Evolutionary conservation across 2,888 invertebrate species (phyloP).

Genomic region (Monochamus alternatus): DNA sequence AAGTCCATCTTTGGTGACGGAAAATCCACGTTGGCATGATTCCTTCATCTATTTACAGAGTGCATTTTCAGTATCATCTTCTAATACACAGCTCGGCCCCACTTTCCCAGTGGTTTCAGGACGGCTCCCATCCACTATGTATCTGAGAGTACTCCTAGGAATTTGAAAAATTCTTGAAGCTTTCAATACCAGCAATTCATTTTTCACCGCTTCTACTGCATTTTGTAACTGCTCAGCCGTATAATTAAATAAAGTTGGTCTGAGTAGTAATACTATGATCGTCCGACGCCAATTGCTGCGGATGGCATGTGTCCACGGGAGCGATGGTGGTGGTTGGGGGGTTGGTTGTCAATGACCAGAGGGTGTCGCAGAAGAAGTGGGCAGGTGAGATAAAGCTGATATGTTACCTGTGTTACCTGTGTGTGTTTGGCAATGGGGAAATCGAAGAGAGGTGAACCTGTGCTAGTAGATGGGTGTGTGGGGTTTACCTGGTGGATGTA

Average conservation of each 20-base stretch:
- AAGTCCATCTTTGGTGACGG: slow-evolving; percentile 16
- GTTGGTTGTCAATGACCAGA: too few species aligned
- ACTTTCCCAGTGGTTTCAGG: slow-evolving; percentile 16
- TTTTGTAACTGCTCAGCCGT: slow-evolving; percentile 5
- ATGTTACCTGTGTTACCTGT: too few species aligned
- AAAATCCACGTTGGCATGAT: slow-evolving; percentile 43
- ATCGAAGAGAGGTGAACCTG: too few species aligned
- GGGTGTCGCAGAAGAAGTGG: too few species aligned
- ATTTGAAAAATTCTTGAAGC: slow-evolving; percentile 22
- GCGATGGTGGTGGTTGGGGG: too few species aligned
- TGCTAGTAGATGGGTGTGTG: too few species aligned
- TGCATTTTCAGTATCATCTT: slow-evolving; percentile 1
- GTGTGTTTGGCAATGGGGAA: too few species aligned
- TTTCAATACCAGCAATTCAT: slow-evolving; percentile 18
- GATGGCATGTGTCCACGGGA: too few species aligned
- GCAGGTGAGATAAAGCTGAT: too few species aligned
- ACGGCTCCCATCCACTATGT: slow-evolving; percentile 17
- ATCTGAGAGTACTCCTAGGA: slow-evolving; percentile 15
- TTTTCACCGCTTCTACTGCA: slow-evolving; percentile 23
- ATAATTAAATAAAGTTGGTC: slow-evolving; percentile 12
- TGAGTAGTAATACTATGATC: not conserved
- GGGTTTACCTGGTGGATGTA: too few species aligned
- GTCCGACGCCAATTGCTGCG: too few species aligned
- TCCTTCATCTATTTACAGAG: slow-evolving; percentile 57
- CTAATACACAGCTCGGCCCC: not conserved